These are phyloP conservation scores for Achlya flavicornis DNA, from an alignment of 2,888 invertebrate species.

Conservation along the genomic window DNA sequence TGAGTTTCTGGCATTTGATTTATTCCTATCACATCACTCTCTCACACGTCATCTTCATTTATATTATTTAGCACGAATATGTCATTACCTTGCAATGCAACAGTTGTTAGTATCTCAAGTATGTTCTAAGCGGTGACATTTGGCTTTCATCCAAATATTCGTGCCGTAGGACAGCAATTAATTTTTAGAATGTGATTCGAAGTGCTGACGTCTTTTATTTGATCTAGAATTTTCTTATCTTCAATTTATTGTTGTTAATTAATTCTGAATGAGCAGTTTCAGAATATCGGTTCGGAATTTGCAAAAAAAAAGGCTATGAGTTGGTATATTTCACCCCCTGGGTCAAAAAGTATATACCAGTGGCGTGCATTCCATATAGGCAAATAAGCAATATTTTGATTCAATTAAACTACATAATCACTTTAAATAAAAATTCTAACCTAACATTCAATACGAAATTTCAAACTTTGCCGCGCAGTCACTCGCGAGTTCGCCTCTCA, in stretches of 20 bases:
- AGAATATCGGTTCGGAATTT: not conserved
- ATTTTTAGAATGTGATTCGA: slow-evolving; percentile 6
- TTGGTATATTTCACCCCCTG: too few species aligned
- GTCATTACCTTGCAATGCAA: slow-evolving; percentile 7
- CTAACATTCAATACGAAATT: too few species aligned
- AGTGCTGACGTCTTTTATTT: not conserved
- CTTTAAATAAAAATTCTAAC: too few species aligned
- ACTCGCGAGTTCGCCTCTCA: too few species aligned
- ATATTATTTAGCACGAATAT: slow-evolving; percentile 1
- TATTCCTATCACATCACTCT: not conserved
- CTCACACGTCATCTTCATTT: not conserved
- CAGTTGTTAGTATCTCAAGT: slow-evolving; percentile 4
- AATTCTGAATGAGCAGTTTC: not conserved
- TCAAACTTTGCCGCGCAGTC: too few species aligned
- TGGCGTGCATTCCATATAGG: too few species aligned
- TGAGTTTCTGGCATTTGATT: not conserved
- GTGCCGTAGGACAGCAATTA: not conserved
- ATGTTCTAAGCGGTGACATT: slow-evolving; percentile 3
- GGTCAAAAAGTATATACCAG: too few species aligned
- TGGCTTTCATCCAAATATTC: slow-evolving; percentile 1
- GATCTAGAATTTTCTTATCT: not conserved
- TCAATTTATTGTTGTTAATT: not conserved
- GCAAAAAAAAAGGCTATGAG: too few species aligned
- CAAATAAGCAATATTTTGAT: too few species aligned
- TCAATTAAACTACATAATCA: too few species aligned